Evolutionary conservation across 2,888 invertebrate genomes (phyloP).

Genomic region (Drosophila borealis): DNA sequence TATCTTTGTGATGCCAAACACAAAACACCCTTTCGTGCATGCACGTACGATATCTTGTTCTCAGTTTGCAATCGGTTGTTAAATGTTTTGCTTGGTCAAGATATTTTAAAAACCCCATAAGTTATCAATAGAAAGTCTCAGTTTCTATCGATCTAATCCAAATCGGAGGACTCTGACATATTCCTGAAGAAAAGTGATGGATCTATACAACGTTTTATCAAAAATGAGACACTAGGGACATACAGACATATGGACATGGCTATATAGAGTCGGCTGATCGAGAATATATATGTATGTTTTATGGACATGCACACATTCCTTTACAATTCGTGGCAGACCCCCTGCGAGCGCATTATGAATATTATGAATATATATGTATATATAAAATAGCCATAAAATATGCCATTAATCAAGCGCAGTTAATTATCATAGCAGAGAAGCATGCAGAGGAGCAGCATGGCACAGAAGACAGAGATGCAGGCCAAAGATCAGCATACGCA

Average conservation of each 20-base stretch:
- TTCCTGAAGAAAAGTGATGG: too few relatives aligned
- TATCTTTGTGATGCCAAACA: background rate
- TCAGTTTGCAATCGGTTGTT: too few relatives aligned
- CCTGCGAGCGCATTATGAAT: background rate
- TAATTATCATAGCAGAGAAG: constrained; percentile 29
- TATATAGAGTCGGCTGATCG: too few relatives aligned
- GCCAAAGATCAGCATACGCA: constrained; percentile 57
- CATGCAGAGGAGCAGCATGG: constrained; percentile 54
- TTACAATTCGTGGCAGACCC: background rate
- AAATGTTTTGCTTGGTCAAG: background rate
- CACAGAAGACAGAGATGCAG: constrained; percentile 46
- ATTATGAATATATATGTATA: constrained; percentile 4
- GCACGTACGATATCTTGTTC: too few relatives aligned
- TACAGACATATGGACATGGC: too few relatives aligned
- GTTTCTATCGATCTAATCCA: too few relatives aligned
- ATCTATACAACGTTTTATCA: too few relatives aligned
- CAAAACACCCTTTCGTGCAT: background rate
- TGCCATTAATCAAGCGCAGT: constrained; percentile 38
- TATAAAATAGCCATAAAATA: constrained; percentile 17
- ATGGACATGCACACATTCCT: too few relatives aligned
- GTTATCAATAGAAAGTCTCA: too few relatives aligned
- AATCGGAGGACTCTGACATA: too few relatives aligned
- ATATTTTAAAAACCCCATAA: background rate
- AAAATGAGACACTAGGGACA: too few relatives aligned
- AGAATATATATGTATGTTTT: too few relatives aligned